Conservation (phyloP, 2,113 vertebrate genomes). For the Propithecus coquereli region DNA sequence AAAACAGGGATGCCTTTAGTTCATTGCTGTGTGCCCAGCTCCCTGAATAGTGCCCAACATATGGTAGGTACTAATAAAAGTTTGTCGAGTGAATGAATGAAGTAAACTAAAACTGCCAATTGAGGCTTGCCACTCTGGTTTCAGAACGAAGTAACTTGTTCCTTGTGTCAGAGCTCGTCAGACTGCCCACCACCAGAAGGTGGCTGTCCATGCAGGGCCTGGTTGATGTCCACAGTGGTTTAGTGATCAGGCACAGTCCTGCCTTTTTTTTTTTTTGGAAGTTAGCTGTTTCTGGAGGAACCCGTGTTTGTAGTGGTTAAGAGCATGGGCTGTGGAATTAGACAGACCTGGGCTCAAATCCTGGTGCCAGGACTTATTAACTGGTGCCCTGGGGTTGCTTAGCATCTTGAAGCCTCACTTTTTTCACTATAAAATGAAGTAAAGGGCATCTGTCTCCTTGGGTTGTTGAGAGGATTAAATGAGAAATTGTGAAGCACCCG, state of each 20-base stretch:
- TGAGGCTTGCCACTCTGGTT: background rate
- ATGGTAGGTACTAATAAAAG: background rate
- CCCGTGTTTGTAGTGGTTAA: background rate
- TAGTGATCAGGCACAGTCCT: background rate
- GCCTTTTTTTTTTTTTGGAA: background rate
- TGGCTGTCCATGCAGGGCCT: background rate
- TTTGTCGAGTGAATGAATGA: slow-evolving; percentile 1
- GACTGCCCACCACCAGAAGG: background rate
- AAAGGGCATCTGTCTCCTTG: background rate
- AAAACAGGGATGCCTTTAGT: background rate
- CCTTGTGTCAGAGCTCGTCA: background rate
- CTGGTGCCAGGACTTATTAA: background rate
- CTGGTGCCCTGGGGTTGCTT: background rate
- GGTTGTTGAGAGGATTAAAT: slow-evolving; percentile 27
- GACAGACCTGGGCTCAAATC: background rate
- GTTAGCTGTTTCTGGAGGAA: background rate
- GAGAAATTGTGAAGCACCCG: background rate
- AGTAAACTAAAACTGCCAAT: background rate
- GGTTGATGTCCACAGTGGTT: background rate
- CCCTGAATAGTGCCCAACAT: background rate
- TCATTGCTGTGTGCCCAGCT: background rate
- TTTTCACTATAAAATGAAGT: background rate
- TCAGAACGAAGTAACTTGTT: background rate
- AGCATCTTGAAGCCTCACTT: background rate
- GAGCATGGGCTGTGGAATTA: background rate